Evolutionary conservation across 2,888 invertebrate species (phyloP).

Genomic region (Poecilus cupreus): DNA sequence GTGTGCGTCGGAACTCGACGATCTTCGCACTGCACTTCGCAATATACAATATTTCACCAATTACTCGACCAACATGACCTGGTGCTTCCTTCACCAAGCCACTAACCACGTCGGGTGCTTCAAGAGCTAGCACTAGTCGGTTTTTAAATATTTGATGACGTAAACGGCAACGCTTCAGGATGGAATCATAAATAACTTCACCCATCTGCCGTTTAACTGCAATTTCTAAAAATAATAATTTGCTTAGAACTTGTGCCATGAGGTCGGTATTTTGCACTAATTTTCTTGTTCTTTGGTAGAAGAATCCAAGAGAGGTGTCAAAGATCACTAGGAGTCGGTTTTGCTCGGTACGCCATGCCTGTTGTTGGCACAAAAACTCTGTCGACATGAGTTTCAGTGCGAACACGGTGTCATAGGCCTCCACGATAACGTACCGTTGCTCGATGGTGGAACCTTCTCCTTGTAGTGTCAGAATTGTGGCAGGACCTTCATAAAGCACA

Average conservation of each 20-base stretch:
- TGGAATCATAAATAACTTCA: slow-evolving; percentile 43
- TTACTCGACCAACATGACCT: slow-evolving; percentile 11
- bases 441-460: not conserved
- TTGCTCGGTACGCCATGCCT: slow-evolving; percentile 35
- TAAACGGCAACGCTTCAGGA: slow-evolving; percentile 27
- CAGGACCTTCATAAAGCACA: slow-evolving; percentile 21
- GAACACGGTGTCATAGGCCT: slow-evolving; percentile 35
- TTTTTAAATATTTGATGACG: slow-evolving; percentile 22
- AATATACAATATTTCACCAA: slow-evolving; percentile 36
- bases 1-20: not conserved
- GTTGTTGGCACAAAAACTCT: slow-evolving; percentile 13
- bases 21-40: slow-evolving; percentile 19
- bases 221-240: too few relatives aligned
- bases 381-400: not conserved
- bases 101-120: slow-evolving; percentile 18
- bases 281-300: not conserved
- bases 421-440: slow-evolving; percentile 17
- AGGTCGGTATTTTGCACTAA: slow-evolving; percentile 40
- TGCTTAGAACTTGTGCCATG: slow-evolving; percentile 39
- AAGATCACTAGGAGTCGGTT: slow-evolving; percentile 24
- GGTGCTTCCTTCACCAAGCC: not conserved
- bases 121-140: slow-evolving; percentile 3
- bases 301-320: not conserved
- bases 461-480: slow-evolving; percentile 20
- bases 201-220: slow-evolving; percentile 22